A percentile compares a stretch with the other conserved stretches of the same genome.
Conservation (phyloP, 2,797 vertebrate species). For the Benthosema pterotum region DNA sequence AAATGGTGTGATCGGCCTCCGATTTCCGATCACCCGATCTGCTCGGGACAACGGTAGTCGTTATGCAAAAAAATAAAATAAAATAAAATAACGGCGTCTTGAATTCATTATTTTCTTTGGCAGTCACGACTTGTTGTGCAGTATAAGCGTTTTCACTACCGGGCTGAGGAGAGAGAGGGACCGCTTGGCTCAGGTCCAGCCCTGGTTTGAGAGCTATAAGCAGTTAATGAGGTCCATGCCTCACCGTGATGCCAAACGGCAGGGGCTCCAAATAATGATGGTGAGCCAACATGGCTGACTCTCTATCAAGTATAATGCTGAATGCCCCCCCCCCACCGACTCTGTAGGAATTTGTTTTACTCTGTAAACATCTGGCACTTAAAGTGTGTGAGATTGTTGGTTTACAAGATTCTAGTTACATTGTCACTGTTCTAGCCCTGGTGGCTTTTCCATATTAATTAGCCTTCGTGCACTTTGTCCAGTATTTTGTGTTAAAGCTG, state of each 20-base stretch:
- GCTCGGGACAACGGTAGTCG: no score
- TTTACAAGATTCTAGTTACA: slow-evolving; percentile 49
- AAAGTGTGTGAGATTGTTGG: slow-evolving; percentile 54
- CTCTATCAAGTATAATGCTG: slow-evolving; percentile 47
- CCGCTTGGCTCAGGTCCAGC: slow-evolving; percentile 44
- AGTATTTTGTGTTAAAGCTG: slow-evolving; percentile 1
- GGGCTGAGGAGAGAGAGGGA: no score
- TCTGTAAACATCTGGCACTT: slow-evolving; percentile 33
- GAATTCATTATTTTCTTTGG: slow-evolving; percentile 14
- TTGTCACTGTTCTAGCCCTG: slow-evolving; percentile 12
- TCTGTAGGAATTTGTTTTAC: slow-evolving; percentile 49
- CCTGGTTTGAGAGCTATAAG: no score
- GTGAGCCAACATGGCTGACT: slow-evolving; percentile 37
- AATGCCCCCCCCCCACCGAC: slow-evolving; percentile 49
- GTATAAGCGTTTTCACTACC: slow-evolving; percentile 23
- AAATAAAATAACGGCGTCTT: neutral
- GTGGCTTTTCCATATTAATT: slow-evolving; percentile 34
- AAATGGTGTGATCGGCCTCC: no score
- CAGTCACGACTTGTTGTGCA: slow-evolving; percentile 31
- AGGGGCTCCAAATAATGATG: slow-evolving; percentile 68
- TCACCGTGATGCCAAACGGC: slow-evolving; percentile 46
- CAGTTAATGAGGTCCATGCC: slow-evolving; percentile 63
- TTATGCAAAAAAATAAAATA: no score
- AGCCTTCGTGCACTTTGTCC: slow-evolving; percentile 28
- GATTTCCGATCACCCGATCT: no score